These are phyloP conservation scores for Harpalus rubripes DNA, from an alignment of 2,888 invertebrate species.

Conservation along the genomic window DNA sequence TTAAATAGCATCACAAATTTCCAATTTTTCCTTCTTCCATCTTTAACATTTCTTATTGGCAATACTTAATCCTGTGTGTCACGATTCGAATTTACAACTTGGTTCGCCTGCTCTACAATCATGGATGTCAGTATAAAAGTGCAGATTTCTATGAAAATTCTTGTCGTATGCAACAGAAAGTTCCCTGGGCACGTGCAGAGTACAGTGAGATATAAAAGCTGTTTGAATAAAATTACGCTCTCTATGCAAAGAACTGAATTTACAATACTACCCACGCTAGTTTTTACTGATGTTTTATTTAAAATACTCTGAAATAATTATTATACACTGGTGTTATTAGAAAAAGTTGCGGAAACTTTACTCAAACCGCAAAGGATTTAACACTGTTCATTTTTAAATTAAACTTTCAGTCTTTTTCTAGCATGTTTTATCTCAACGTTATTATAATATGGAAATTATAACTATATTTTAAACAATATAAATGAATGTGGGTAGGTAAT, in stretches of 20 bases:
- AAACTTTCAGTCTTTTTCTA: background rate
- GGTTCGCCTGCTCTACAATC: background rate
- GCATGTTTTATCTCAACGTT: too few relatives aligned
- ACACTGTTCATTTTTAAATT: slow-evolving; percentile 2
- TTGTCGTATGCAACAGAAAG: slow-evolving; percentile 45
- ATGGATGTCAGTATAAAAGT: background rate
- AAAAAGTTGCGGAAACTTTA: background rate
- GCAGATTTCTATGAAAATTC: slow-evolving; percentile 36
- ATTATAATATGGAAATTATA: too few relatives aligned
- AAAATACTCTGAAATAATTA: slow-evolving; percentile 35
- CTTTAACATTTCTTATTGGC: background rate
- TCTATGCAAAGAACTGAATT: slow-evolving; percentile 58
- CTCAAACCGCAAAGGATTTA: background rate
- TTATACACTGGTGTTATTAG: slow-evolving; percentile 10
- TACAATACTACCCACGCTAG: slow-evolving; percentile 36
- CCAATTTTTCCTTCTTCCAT: background rate
- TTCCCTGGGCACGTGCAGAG: slow-evolving; percentile 38
- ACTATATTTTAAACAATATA: too few relatives aligned
- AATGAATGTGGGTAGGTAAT: too few relatives aligned
- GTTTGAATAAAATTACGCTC: slow-evolving; percentile 62
- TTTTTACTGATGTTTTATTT: slow-evolving; percentile 50
- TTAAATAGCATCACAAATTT: too few relatives aligned
- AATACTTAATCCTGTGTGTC: slow-evolving; percentile 5
- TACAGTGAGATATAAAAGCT: slow-evolving; percentile 57
- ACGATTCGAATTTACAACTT: background rate